Evolutionary conservation across 1,140 invertebrate genomes (phyloP), one percentile per base, ranked within the genome.

Genomic region (Drosophila oshimai): DNA sequence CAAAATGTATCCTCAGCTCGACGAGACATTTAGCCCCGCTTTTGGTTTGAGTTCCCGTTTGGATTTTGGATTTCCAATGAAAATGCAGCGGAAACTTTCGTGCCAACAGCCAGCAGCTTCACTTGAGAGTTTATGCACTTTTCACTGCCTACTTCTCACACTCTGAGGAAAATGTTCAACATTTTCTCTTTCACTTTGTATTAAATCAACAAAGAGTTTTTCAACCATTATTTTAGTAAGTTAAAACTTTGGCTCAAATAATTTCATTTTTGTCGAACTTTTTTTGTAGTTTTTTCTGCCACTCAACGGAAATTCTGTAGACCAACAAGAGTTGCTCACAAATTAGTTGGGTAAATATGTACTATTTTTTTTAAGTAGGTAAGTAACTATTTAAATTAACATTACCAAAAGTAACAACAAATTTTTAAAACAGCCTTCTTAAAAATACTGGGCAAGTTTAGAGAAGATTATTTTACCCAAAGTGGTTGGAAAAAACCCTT

Each of bases 1-100:
- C 79, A 84, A 84, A 86, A 74, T 74, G 57, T 73, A 74, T 73
- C 44, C 49, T 64, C 70, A 71, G 71, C 69, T 75, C 67, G 36
- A 36, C 46, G 47, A 50, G 70, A 60, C 74, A 61, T 74, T 65
- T 74, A 57, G 51, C 17, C 15, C 49, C 29, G 49, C 24, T 20
- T 49, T 31, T 15, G 3, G 46, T 31, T 6, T 6, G 47, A 33
- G 6, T 24, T 33, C 24, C 13, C 17, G 46, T 57, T 57, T 31
- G 45, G 15, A 46, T 45, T 70, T 33, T 36, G 49, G 15, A 67
- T 71, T 54, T 53, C 46, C 74, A 73, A 78, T 78, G 76, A 80
- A 70, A 79, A 69, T 78, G 75, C 50, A 58, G 45, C 50, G 39
- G 3, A 74, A 78, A 75, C 36, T 79, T 79, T 80, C 20, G 31